Conservation (phyloP, 2,113 vertebrate genomes). For the Siniperca knerii region DNA sequence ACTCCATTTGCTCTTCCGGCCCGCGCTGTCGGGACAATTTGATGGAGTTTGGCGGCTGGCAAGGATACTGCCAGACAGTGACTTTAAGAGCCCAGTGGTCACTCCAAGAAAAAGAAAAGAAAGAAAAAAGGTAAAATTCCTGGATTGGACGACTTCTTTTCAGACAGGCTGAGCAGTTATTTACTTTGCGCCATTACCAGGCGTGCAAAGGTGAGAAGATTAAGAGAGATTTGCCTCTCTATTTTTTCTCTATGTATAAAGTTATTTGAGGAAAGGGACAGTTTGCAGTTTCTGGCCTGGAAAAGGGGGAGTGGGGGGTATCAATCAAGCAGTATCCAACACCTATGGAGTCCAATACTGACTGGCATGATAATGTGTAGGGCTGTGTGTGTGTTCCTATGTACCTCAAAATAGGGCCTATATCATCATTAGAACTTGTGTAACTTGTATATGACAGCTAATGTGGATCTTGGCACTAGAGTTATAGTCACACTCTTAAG, state of each 20-base stretch:
- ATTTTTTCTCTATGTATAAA: conserved; percentile 46
- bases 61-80: conserved; percentile 61
- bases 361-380: conserved; percentile 28
- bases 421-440: conserved; percentile 5
- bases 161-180: conserved; percentile 62
- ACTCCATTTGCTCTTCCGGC: conserved; percentile 67
- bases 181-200: conserved; percentile 67
- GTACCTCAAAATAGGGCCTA: neutral
- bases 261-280: conserved; percentile 55
- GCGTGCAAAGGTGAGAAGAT: conserved; percentile 68
- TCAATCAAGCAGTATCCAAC: conserved; percentile 46
- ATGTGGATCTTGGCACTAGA: neutral
- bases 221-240: conserved; percentile 52
- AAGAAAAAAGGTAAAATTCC: conserved; percentile 23
- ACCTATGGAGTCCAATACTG: conserved; percentile 62
- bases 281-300: conserved; percentile 29
- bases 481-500: neutral
- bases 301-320: conserved; percentile 27
- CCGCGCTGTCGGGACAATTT: conserved; percentile 42
- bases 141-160: conserved; percentile 58
- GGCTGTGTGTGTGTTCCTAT: neutral
- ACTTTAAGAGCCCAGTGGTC: conserved; percentile 50
- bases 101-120: conserved; percentile 44
- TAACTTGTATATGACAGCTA: conserved; percentile 11
- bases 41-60: conserved; percentile 67